These are phyloP conservation scores for Cecidostiba fungosa DNA, from an alignment of 2,888 invertebrate genomes.

Conservation along the genomic window DNA sequence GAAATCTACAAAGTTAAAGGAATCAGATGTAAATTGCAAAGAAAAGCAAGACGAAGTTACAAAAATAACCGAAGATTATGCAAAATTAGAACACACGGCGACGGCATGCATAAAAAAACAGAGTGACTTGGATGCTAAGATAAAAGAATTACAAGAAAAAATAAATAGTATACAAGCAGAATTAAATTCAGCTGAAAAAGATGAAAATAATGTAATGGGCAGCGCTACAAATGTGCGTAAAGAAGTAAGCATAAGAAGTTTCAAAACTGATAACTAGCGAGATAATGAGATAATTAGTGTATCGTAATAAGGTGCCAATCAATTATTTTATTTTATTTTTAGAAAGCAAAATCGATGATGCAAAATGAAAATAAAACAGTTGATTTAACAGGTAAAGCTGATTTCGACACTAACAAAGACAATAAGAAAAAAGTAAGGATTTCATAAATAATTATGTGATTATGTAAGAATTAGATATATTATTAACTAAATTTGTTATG, in stretches of 20 bases:
- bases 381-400: background rate
- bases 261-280: background rate
- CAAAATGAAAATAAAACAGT: constrained; percentile 11
- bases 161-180: constrained; percentile 15
- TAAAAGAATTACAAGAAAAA: constrained; percentile 44
- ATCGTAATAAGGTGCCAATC: background rate
- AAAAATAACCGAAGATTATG: constrained; percentile 20
- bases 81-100: constrained; percentile 28
- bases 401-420: background rate
- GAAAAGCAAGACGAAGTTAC: constrained; percentile 34
- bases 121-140: constrained; percentile 12
- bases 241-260: background rate
- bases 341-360: constrained; percentile 9
- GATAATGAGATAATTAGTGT: too few species aligned
- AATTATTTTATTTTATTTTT: background rate
- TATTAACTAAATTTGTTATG: background rate
- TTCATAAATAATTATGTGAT: background rate
- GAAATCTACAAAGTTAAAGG: constrained; percentile 37
- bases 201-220: background rate
- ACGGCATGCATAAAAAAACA: constrained; percentile 16
- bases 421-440: background rate
- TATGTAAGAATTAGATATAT: background rate
- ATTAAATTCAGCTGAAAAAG: constrained; percentile 11
- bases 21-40: constrained; percentile 2
- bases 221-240: background rate